phyloP scores from a whole-genome alignment of 2,113 vertebrate genomes.

The Mus musculus region GRCm39 chrX:38869501-38870000 shows the following conservation, averaged over 20 bases:
- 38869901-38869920: slow-evolving; percentile 23
- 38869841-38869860: slow-evolving; percentile 29
- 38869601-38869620: neutral
- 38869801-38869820: neutral
- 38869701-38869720: too few species aligned
- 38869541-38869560: neutral
- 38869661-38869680: neutral
- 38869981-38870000: too few species aligned
- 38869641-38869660: neutral
- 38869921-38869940: neutral
- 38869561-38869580: neutral
- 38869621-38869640: neutral
- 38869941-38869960: too few species aligned
- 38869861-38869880: neutral
- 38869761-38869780: neutral
- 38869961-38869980: too few species aligned
- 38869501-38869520: too few species aligned
- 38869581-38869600: neutral
- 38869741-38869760: neutral
- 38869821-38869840: neutral
- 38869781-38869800: slow-evolving; percentile 22
- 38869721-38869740: too few species aligned
- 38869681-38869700: neutral
- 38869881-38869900: neutral
- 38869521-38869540: neutral